Evolutionary conservation across 2,797 vertebrate genomes (phyloP).

Genomic region (Acropternis orthonyx): DNA sequence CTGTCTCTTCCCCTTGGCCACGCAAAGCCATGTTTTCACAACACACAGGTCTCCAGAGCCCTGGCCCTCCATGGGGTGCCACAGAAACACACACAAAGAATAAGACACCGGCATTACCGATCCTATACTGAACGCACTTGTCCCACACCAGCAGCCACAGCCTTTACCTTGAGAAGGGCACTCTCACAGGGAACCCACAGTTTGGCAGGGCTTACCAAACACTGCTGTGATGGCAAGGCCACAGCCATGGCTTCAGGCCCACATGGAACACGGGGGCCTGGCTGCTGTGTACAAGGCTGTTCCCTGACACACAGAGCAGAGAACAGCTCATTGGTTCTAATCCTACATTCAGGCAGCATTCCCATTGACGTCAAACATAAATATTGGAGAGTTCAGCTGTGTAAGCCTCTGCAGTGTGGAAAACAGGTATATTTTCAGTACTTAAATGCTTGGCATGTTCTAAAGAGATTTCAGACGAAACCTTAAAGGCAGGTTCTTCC

Average conservation of each 20-base stretch:
- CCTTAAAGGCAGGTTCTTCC: background rate
- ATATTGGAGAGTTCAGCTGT: constrained; percentile 25
- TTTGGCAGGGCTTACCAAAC: background rate
- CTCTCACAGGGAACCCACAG: accelerated
- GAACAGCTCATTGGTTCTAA: background rate
- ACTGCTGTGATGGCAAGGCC: accelerated
- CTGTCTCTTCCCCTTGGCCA: accelerated
- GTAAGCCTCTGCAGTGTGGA: background rate
- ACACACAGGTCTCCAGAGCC: background rate
- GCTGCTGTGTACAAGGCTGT: background rate
- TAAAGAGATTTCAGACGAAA: background rate
- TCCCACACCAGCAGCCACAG: background rate
- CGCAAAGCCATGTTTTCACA: accelerated
- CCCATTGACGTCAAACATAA: constrained; percentile 54
- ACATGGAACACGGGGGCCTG: accelerated
- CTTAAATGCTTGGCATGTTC: background rate
- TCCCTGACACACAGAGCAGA: accelerated
- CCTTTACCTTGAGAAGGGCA: background rate
- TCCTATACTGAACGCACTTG: background rate
- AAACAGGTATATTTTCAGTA: constrained; percentile 33
- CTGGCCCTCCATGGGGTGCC: background rate
- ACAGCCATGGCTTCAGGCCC: accelerated
- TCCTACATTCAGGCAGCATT: background rate
- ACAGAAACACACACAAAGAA: background rate
- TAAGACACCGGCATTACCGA: accelerated